Conservation (phyloP, 1,140 invertebrate genomes). For the Anastatus disparis region DNA sequence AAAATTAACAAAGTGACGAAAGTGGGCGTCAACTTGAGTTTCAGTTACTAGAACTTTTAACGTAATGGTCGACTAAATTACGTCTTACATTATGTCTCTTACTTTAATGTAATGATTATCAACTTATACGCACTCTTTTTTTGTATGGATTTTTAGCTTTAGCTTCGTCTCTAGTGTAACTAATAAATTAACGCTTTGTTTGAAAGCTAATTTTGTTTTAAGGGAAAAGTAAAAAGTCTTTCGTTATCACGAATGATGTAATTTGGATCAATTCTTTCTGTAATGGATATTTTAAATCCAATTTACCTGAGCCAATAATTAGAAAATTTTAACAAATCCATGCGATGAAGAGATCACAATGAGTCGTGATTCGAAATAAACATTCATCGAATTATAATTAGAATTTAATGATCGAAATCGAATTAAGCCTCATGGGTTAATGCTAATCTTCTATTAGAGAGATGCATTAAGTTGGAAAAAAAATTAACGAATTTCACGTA, state of each 20-base stretch:
- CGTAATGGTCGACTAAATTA: constrained; percentile 1
- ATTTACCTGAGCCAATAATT: neutral
- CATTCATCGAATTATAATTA: no score
- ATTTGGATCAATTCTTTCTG: neutral
- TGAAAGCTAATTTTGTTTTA: no score
- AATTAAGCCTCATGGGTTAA: no score
- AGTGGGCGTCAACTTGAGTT: constrained; percentile 16
- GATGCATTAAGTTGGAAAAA: no score
- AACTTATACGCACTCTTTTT: neutral
- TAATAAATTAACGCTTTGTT: no score
- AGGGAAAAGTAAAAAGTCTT: no score
- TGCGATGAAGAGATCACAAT: neutral
- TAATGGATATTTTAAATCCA: constrained; percentile 6
- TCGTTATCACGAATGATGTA: constrained; percentile 20
- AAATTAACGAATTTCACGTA: no score
- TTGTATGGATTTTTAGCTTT: no score
- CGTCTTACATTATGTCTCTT: neutral
- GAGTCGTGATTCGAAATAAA: neutral
- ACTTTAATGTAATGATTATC: neutral
- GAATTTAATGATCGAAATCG: no score
- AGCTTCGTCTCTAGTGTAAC: no score
- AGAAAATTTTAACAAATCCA: constrained; percentile 13
- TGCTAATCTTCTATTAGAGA: no score
- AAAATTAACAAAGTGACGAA: constrained; percentile 34
- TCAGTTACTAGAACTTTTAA: constrained; percentile 30